These are phyloP conservation scores for Drosophila lacertosa DNA, from an alignment of 1,140 invertebrate genomes.

Conservation along the genomic window DNA sequence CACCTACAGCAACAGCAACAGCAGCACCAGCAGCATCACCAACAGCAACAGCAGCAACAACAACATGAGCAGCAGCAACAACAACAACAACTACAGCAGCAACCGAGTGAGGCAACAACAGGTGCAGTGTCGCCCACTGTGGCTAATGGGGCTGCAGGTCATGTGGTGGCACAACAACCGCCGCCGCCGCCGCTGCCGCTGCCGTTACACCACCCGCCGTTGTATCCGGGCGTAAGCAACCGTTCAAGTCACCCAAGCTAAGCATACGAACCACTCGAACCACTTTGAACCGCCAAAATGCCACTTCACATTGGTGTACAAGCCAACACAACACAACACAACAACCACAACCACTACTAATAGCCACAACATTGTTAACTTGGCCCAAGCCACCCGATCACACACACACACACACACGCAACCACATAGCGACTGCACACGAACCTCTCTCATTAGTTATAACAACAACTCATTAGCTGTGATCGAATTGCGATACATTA, in stretches of 20 bases:
- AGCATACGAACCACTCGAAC: constrained; percentile 38
- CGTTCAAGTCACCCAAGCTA: constrained; percentile 48
- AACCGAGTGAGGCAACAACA: constrained; percentile 34
- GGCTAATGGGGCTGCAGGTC: constrained; percentile 27
- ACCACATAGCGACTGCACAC: constrained; percentile 1
- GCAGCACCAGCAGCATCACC: constrained; percentile 46
- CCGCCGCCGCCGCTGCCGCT: constrained; percentile 47
- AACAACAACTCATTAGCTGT: constrained; percentile 28
- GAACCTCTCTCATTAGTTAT: constrained; percentile 24
- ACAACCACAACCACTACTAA: constrained; percentile 3
- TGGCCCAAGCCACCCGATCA: too few species aligned
- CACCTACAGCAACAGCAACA: constrained; percentile 65
- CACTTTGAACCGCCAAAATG: constrained; percentile 25
- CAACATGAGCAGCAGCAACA: constrained; percentile 49
- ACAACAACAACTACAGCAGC: constrained; percentile 38
- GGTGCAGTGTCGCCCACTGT: constrained; percentile 37
- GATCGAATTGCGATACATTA: neutral
- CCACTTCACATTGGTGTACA: constrained; percentile 26
- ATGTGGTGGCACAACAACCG: constrained; percentile 28
- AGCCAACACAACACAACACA: constrained; percentile 17
- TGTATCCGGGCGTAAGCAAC: constrained; percentile 82
- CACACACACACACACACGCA: neutral
- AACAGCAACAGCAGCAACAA: constrained; percentile 37
- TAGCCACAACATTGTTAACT: too few species aligned
- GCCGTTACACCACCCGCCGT: constrained; percentile 71